Percentiles rank a stretch among this genome's conserved stretches.
Conservation (phyloP, 2,113 vertebrate species). For the Gymnobelideus leadbeateri region DNA sequence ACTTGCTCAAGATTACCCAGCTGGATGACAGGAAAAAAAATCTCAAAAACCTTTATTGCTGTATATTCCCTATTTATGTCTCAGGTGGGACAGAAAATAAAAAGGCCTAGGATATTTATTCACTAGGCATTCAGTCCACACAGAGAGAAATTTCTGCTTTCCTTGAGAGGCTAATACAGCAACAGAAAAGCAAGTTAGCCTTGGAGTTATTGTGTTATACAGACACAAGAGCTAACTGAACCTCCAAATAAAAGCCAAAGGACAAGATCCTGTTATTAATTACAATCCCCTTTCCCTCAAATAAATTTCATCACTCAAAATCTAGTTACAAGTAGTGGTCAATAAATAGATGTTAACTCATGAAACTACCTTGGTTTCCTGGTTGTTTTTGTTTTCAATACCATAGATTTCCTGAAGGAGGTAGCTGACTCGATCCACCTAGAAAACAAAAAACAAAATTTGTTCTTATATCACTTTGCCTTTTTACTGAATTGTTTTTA, state of each 20-base stretch:
- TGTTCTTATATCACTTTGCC: background rate
- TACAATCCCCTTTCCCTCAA: background rate
- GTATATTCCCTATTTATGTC: background rate
- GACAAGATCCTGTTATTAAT: background rate
- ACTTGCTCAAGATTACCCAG: background rate
- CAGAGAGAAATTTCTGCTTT: background rate
- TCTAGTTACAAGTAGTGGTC: background rate
- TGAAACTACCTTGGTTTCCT: conserved; percentile 94
- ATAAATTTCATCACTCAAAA: background rate
- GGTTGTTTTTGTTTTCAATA: conserved; percentile 99
- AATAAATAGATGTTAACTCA: background rate
- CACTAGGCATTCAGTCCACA: background rate
- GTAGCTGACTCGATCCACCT: conserved; percentile 99
- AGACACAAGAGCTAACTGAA: background rate
- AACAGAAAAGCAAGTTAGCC: background rate
- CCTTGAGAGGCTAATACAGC: background rate
- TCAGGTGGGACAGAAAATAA: background rate
- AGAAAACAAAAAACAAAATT: conserved; percentile 34
- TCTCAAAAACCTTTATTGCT: background rate
- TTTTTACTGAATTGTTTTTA: background rate
- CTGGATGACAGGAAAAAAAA: background rate
- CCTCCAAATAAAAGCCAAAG: background rate
- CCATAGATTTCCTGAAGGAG: conserved; percentile 99
- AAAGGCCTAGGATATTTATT: background rate
- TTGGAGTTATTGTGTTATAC: background rate